A percentile compares a stretch with the other conserved stretches of the same genome.
These are phyloP conservation scores for Melipona quadrifasciata DNA, from an alignment of 1,140 invertebrate species.

Conservation along the genomic window DNA sequence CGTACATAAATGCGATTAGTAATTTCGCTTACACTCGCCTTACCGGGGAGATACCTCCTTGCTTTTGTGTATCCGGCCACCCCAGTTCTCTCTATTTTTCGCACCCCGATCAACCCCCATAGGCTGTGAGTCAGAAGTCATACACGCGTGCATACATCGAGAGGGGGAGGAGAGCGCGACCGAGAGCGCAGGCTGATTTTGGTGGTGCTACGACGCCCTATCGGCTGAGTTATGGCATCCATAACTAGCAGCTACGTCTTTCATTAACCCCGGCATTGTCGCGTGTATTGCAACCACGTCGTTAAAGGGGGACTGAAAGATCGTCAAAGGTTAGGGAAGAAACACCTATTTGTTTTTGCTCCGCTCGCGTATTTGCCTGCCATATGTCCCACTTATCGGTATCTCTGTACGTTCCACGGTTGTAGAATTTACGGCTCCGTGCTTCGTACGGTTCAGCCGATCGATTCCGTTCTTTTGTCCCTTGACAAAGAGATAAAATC, in stretches of 20 bases:
- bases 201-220: constrained; percentile 40
- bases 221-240: constrained; percentile 73
- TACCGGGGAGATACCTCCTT: constrained; percentile 29
- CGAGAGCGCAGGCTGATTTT: constrained; percentile 53
- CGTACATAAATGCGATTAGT: constrained; percentile 26
- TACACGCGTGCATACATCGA: constrained; percentile 28
- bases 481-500: constrained; percentile 1
- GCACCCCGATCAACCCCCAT: constrained; percentile 42
- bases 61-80: constrained; percentile 33
- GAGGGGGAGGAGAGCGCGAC: not conserved
- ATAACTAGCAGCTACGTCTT: constrained; percentile 74
- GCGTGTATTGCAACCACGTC: constrained; percentile 53
- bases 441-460: not conserved
- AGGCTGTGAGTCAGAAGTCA: constrained; percentile 62
- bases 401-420: not conserved
- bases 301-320: constrained; percentile 54
- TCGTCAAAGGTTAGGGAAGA: constrained; percentile 11
- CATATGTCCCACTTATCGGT: constrained; percentile 63
- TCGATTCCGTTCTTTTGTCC: constrained; percentile 35
- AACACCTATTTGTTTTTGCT: constrained; percentile 69
- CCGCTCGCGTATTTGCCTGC: constrained; percentile 63
- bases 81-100: constrained; percentile 54
- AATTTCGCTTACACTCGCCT: constrained; percentile 17
- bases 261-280: constrained; percentile 75
- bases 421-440: not conserved